These are phyloP conservation scores for Hydropotes inermis DNA, from an alignment of 2,113 vertebrate genomes.

Conservation along the genomic window DNA sequence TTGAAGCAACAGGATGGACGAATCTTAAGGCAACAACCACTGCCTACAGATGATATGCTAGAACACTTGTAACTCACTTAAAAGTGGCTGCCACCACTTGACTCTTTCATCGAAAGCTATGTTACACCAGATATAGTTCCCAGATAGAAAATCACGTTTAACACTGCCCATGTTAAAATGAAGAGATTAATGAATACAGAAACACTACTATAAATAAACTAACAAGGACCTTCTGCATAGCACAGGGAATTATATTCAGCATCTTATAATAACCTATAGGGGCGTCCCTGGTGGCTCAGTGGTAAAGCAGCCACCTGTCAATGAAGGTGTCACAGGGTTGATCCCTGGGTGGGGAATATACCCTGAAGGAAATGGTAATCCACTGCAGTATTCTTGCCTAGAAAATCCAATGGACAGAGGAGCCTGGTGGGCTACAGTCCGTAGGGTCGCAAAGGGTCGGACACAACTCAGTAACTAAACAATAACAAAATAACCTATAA, in stretches of 20 bases:
- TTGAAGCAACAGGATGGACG: not conserved
- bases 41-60: not conserved
- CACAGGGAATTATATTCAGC: not conserved
- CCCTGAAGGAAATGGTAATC: not conserved
- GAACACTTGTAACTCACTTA: not conserved
- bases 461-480: not conserved
- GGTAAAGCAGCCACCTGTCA: not conserved
- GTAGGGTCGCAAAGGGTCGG: not conserved
- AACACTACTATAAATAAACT: not conserved
- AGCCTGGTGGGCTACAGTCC: not conserved
- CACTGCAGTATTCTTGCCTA: not conserved
- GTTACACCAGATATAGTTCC: not conserved
- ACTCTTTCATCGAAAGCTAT: not conserved
- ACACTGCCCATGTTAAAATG: not conserved
- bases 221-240: not conserved
- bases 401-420: not conserved
- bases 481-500: not conserved
- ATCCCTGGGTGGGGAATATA: not conserved
- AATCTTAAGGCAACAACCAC: not conserved
- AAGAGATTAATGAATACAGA: not conserved
- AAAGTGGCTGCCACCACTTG: not conserved
- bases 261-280: not conserved
- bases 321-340: not conserved
- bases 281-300: not conserved
- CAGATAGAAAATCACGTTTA: not conserved